Conservation (phyloP, 2,888 invertebrate species). For the Exephanes ischioxanthus region DNA sequence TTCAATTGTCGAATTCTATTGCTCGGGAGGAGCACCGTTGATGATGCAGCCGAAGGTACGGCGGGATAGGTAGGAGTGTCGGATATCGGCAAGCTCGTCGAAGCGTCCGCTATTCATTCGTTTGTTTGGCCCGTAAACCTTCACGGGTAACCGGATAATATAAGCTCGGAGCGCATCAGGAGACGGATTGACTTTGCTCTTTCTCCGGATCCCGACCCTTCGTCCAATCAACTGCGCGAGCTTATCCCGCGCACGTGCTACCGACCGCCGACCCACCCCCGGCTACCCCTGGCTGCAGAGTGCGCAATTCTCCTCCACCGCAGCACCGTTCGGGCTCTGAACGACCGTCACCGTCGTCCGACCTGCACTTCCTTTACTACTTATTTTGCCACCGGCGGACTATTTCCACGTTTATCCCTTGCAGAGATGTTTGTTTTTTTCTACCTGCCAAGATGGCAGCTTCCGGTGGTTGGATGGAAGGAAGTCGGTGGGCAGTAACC, state of each 20-base stretch:
- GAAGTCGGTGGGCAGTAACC: too few relatives aligned
- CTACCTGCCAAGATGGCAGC: background rate
- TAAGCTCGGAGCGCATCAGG: constrained; percentile 72
- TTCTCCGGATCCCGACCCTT: constrained; percentile 42
- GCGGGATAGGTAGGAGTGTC: constrained; percentile 26
- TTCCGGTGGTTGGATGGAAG: too few relatives aligned
- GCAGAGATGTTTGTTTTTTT: background rate
- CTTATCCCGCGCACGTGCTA: constrained; percentile 46
- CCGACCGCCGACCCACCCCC: background rate
- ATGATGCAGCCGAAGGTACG: constrained; percentile 25
- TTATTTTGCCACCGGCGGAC: background rate
- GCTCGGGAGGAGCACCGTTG: constrained; percentile 21
- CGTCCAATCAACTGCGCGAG: constrained; percentile 25
- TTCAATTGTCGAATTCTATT: constrained; percentile 45
- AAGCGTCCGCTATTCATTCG: constrained; percentile 75
- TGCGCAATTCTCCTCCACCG: constrained; percentile 34
- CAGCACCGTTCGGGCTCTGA: constrained; percentile 13
- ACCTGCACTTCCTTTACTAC: constrained; percentile 44
- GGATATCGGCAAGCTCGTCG: constrained; percentile 57
- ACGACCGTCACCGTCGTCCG: constrained; percentile 33
- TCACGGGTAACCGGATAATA: constrained; percentile 79
- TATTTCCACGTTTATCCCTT: background rate
- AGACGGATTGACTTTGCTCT: constrained; percentile 76
- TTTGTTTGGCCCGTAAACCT: constrained; percentile 79
- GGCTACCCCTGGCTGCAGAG: constrained; percentile 31